phyloP scores from a whole-genome alignment of 2,797 vertebrate species.

The Bradypodion ventrale region DNA sequence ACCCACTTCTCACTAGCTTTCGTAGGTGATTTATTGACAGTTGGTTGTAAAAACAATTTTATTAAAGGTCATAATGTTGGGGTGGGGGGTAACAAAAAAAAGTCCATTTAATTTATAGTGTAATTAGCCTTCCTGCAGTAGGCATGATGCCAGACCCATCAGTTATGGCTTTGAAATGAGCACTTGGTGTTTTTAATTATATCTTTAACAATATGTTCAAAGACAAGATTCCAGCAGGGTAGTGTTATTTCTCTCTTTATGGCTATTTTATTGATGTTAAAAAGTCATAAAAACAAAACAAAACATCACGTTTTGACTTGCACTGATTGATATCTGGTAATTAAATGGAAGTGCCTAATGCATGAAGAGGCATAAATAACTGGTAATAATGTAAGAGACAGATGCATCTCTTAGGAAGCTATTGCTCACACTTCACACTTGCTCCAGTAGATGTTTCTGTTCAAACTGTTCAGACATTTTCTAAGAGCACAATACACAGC shows the following conservation, averaged over 20 bases:
- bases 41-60: conserved; percentile 87
- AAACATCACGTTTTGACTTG: conserved; percentile 66
- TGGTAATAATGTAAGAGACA: not conserved
- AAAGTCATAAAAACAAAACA: conserved; percentile 52
- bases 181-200: conserved; percentile 80
- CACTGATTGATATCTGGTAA: conserved; percentile 45
- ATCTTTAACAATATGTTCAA: conserved; percentile 69
- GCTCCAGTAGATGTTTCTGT: not conserved
- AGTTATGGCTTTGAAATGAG: conserved; percentile 73
- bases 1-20: conserved; percentile 76
- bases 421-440: not conserved
- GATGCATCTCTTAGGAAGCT: not conserved
- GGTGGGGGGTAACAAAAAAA: conserved; percentile 65
- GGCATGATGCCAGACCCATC: conserved; percentile 78
- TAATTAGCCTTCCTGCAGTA: conserved; percentile 82
- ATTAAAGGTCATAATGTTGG: conserved; percentile 84
- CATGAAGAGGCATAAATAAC: not conserved
- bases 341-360: not conserved
- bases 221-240: conserved; percentile 61
- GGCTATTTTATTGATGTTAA: conserved; percentile 65
- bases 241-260: conserved; percentile 71
- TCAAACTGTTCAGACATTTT: not conserved
- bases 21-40: conserved; percentile 83
- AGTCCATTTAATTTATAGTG: conserved; percentile 80
- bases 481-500: too few relatives aligned